These are phyloP conservation scores for Chaetura pelagica DNA, from an alignment of 2,113 vertebrate genomes.

Conservation along the genomic window DNA sequence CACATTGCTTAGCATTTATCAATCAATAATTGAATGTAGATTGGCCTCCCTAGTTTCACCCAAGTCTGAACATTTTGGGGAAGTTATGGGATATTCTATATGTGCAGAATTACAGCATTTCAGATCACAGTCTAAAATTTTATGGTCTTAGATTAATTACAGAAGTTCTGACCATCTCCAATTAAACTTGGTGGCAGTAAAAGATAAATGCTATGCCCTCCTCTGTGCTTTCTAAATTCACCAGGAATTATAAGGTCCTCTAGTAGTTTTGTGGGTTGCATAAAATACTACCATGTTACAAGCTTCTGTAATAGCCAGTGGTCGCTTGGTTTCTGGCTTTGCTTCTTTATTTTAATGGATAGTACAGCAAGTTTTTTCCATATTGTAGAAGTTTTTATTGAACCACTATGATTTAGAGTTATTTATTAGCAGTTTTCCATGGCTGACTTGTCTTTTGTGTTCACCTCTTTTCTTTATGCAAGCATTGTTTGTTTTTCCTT, in stretches of 20 bases:
- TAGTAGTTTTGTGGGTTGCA: not conserved
- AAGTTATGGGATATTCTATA: not conserved
- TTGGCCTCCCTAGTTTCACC: not conserved
- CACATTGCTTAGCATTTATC: not conserved
- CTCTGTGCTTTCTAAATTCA: not conserved
- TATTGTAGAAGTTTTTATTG: not conserved
- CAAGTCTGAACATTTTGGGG: not conserved
- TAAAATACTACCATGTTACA: not conserved
- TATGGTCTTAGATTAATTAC: conserved; percentile 3
- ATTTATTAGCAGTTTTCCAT: not conserved
- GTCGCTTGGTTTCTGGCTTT: not conserved
- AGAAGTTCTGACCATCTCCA: not conserved
- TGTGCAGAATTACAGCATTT: not conserved
- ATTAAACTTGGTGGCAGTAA: not conserved
- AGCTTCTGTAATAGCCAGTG: not conserved
- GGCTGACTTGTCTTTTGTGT: not conserved
- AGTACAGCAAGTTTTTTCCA: not conserved
- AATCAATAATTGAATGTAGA: not conserved
- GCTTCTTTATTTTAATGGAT: not conserved
- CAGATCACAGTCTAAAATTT: not conserved
- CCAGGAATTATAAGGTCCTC: not conserved
- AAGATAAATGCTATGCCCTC: not conserved
- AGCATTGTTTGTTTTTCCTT: not conserved
- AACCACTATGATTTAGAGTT: not conserved
- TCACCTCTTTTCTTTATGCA: not conserved